Evolutionary conservation across 2,797 vertebrate species (phyloP), one percentile per base, ranked within the genome.

Genomic region (Cottoperca gobio): DNA sequence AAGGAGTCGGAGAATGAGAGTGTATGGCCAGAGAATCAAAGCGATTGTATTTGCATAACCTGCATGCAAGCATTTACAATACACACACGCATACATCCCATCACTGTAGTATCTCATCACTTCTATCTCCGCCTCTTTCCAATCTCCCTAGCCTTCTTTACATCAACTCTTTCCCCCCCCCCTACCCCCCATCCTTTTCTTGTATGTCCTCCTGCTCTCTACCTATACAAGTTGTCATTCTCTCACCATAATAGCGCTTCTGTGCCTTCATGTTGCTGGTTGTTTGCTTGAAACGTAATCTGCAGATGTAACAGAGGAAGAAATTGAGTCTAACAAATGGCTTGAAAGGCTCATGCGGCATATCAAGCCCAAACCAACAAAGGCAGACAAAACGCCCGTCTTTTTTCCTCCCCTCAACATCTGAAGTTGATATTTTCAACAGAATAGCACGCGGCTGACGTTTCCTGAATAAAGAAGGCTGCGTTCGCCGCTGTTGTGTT

Each of bases 291-390:
- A 94, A 94, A 93, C 86, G 89, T 93, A 93, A 89, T 93, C 92
- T 89, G 90, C 88, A 86, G 88, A 91, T 91, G 91, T 91, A 90
- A 94, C 89, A 86, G 88, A 86, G 88, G 86, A 90, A 92, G 93
- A 94, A 94, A 94, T 93, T 91, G 93, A 95, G 91, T 94, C 90
- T 86, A 93, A 94, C 92, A 95, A 95, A 94, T 92, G 93, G 86
- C 84, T 91, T 92, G 91, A 92, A 93, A 93, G 91, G 86, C 90
- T 88, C 85, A 83, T 73, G 81, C 87, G 31, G 92, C 92, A 92
- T 93, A 93, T 94, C 93, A 93, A 94, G 92, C 92, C 81, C 79
- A 21, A 86, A 63, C 89, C 89, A 77, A 91, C 91, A 93, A 93
- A 92, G 90, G 91, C 92, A 92, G 92, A 93, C 91, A 93, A 93